A percentile compares a stretch with the other conserved stretches of the same genome.
These are phyloP conservation scores for Egretta garzetta DNA, from an alignment of 2,113 vertebrate species.

Conservation along the genomic window DNA sequence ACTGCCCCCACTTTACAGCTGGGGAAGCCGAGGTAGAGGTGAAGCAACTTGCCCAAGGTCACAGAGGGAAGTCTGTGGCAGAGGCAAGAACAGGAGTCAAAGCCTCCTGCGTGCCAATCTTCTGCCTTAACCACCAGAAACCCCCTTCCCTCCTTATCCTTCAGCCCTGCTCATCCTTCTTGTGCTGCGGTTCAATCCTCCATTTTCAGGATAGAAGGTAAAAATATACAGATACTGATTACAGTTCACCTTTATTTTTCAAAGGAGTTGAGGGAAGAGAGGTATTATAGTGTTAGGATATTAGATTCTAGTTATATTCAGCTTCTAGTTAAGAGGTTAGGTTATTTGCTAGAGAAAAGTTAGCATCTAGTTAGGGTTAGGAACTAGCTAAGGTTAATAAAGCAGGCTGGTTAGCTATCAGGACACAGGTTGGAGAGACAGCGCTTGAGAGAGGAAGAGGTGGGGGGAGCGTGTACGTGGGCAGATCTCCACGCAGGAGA, in stretches of 20 bases:
- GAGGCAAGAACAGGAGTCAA: neutral
- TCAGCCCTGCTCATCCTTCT: neutral
- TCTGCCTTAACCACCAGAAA: neutral
- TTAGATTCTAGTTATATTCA: slow-evolving; percentile 76
- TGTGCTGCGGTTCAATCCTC: slow-evolving; percentile 9
- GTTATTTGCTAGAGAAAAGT: slow-evolving; percentile 64
- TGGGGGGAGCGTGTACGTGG: neutral
- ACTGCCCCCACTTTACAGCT: neutral
- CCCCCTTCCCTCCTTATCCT: neutral
- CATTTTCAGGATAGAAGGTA: slow-evolving; percentile 71
- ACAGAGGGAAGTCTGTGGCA: neutral
- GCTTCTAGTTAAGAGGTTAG: slow-evolving; percentile 73
- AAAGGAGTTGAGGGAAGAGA: slow-evolving; percentile 33
- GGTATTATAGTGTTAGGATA: slow-evolving; percentile 46
- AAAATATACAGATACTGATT: neutral
- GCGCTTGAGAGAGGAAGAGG: neutral
- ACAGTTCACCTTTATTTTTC: neutral
- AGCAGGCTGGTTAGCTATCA: slow-evolving; percentile 76
- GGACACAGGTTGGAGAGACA: slow-evolving; percentile 45
- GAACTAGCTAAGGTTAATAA: slow-evolving; percentile 77
- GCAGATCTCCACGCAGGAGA: slow-evolving; percentile 19
- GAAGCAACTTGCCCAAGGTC: neutral
- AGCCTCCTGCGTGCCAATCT: neutral
- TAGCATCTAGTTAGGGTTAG: slow-evolving; percentile 77
- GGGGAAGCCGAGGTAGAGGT: neutral